These are phyloP conservation scores for Polydrusus cervinus DNA, from an alignment of 2,888 invertebrate genomes.

Conservation along the genomic window DNA sequence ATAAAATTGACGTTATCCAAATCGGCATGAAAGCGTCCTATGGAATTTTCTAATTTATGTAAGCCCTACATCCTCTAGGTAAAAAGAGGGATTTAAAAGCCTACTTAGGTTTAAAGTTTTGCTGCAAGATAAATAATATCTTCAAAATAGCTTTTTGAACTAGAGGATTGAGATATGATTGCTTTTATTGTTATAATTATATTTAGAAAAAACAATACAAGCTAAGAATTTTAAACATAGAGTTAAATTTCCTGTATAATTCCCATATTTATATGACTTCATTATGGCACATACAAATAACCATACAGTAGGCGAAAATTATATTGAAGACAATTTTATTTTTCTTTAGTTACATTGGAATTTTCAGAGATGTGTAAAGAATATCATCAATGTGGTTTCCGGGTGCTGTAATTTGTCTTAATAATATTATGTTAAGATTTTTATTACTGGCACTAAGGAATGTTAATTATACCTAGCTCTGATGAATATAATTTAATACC, in stretches of 20 bases:
- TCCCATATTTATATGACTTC: background rate
- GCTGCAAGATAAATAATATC: background rate
- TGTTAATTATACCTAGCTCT: constrained; percentile 2
- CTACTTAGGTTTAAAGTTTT: background rate
- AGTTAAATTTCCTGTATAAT: background rate
- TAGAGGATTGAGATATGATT: background rate
- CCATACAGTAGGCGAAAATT: constrained; percentile 11
- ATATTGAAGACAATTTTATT: background rate
- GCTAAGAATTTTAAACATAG: background rate
- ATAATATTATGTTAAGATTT: constrained; percentile 1
- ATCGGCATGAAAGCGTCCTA: background rate
- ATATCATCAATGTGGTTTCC: constrained; percentile 2
- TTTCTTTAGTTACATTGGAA: background rate
- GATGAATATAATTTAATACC: constrained; percentile 13
- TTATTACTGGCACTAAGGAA: constrained; percentile 7
- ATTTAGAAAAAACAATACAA: background rate
- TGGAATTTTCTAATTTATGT: too few relatives aligned
- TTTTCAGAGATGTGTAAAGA: background rate
- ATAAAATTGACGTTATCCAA: background rate
- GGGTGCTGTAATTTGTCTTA: constrained; percentile 6
- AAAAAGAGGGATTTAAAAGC: background rate
- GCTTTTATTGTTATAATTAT: background rate
- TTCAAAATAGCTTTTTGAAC: background rate
- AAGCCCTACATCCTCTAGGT: too few relatives aligned
- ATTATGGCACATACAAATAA: background rate